Base-by-base conservation (phyloP, 2,113 vertebrate species). In the Chauna torquata region DNA sequence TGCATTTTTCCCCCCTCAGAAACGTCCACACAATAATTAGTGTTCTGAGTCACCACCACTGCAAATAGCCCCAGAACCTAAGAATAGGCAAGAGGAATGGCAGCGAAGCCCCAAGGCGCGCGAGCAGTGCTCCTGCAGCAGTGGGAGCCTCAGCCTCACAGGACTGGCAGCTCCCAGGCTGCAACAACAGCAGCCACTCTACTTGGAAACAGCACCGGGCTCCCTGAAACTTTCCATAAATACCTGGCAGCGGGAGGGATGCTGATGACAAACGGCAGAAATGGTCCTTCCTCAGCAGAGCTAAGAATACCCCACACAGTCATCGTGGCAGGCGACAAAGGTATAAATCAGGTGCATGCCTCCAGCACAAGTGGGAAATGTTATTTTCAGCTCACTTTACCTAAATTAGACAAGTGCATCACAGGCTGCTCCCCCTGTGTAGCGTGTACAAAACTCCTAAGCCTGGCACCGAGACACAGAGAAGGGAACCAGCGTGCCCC, bases 41-140 rank as follows among this genome's bases (percentile, higher is more conserved):
- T 92, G 87, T 95, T 96, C 75, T 96, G 92, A 96, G 87, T 96
- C 96, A 94, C 38, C 3, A 0, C 8, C 57, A 55, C 91, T 91
- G 75, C 91, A 89, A 96, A 95, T 94, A 96, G 87, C 50, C 59
- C 34, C 32, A 5, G 65, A 82, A 96, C 81, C 95, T 91, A 96
- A 96, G 91, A 96, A 90, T 45, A 94, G 92, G 52, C 27, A 27
- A 34, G 24, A 18, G 82, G 65, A 81, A 57, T 1, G 3, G 72
- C 95, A 95, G 86, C n/a, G 42, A 8, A 44, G 69, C 52, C 70
- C 69, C 0, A 0, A 82, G 87, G 71, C 58, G 88, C 0, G 5
- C 66, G 50, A 32, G 85, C 71, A 94, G 69, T n/a, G n/a, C n/a
- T n/a, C 40, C 58, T 2, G 0, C 47, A 3, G 1, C 68, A 90